A percentile compares a stretch with the other conserved stretches of the same genome.
phyloP scores from a whole-genome alignment of 2,797 vertebrate species.

The Crypturellus tataupa region DNA sequence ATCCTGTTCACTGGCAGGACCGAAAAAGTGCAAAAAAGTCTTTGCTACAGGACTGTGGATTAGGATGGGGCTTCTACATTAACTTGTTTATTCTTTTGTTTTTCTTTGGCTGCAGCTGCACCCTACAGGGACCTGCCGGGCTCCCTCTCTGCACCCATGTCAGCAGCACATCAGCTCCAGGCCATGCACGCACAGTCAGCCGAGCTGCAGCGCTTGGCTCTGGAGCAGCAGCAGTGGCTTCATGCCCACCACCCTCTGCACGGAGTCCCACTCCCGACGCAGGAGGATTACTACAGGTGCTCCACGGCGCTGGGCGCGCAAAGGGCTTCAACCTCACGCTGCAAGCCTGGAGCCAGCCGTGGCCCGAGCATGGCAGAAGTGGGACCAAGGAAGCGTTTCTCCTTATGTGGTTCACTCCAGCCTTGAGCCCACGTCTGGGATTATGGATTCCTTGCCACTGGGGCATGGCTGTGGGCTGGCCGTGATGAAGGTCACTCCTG shows the following conservation, averaged over 20 bases:
- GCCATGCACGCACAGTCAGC: slow-evolving; percentile 99
- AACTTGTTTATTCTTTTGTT: not conserved
- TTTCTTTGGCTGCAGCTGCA: slow-evolving; percentile 82
- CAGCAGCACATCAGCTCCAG: slow-evolving; percentile 97
- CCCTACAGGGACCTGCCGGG: slow-evolving; percentile 97
- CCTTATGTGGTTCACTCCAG: accelerated
- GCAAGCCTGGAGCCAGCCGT: not conserved
- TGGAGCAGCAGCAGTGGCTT: slow-evolving; percentile 98
- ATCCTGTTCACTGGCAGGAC: accelerated
- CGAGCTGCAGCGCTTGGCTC: slow-evolving; percentile 98
- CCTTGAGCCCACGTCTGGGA: accelerated
- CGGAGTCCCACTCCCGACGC: slow-evolving; percentile 89
- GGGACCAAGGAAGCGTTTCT: not conserved
- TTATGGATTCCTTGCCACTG: accelerated
- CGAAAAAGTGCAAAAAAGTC: not conserved
- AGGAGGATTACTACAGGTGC: slow-evolving; percentile 99
- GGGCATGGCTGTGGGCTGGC: not conserved
- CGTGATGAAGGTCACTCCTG: not conserved
- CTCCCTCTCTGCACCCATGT: slow-evolving; percentile 94
- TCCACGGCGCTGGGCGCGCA: accelerated
- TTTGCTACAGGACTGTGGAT: accelerated
- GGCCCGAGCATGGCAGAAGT: not conserved
- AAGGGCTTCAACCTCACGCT: accelerated
- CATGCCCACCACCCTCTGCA: slow-evolving; percentile 87
- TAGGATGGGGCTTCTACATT: not conserved